These are phyloP conservation scores for Ageneiosus marmoratus DNA, from an alignment of 2,113 vertebrate genomes.

Conservation along the genomic window DNA sequence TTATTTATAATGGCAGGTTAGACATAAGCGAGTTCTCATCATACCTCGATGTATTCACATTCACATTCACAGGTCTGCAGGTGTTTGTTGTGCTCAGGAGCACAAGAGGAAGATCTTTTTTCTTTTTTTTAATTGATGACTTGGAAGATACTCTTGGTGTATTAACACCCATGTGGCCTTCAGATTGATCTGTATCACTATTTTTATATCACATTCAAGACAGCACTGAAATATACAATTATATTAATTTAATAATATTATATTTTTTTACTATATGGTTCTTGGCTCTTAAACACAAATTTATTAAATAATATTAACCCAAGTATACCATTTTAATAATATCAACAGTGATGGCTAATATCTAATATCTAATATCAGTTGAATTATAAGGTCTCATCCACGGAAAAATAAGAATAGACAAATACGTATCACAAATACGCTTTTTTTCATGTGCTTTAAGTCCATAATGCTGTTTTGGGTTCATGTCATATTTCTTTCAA, in stretches of 20 bases:
- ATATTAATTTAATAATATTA: not conserved
- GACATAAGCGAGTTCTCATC: not conserved
- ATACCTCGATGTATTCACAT: not conserved
- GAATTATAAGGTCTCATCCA: not conserved
- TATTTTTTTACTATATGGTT: too few relatives aligned
- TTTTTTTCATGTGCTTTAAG: not conserved
- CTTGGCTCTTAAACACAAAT: too few relatives aligned
- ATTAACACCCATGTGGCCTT: not conserved
- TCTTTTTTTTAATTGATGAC: too few relatives aligned
- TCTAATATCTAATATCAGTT: not conserved
- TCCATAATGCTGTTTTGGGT: not conserved
- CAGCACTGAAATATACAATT: not conserved
- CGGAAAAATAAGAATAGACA: not conserved
- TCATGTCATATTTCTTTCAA: not conserved
- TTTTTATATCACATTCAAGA: not conserved
- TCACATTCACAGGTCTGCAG: constrained; percentile 19
- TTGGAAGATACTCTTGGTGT: not conserved
- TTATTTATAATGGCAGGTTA: constrained; percentile 16
- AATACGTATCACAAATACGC: not conserved
- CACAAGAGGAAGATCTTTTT: not conserved
- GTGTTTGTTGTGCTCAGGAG: not conserved
- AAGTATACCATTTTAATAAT: not conserved
- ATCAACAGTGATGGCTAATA: not conserved
- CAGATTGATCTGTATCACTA: not conserved
- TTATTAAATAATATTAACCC: not conserved